A percentile compares a stretch with the other conserved stretches of the same genome.
Conservation (phyloP, 2,888 invertebrate genomes). For the Tipula lateralis region DNA sequence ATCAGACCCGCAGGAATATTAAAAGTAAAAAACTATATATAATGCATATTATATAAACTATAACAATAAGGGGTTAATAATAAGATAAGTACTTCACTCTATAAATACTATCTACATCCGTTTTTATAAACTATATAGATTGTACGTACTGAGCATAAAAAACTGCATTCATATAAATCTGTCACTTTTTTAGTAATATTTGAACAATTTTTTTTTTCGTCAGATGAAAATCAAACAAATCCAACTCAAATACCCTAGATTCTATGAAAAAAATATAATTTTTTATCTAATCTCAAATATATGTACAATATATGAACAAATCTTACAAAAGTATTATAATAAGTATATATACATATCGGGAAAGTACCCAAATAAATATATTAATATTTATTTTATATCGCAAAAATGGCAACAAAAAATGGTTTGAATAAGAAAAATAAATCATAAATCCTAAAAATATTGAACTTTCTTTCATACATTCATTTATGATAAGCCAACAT, state of each 20-base stretch:
- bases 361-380: neutral
- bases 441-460: neutral
- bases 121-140: neutral
- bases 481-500: neutral
- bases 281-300: neutral
- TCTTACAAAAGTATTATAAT: neutral
- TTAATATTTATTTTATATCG: neutral
- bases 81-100: neutral
- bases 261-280: neutral
- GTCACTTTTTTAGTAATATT: neutral
- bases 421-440: neutral
- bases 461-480: neutral
- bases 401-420: neutral
- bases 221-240: slow-evolving; percentile 5
- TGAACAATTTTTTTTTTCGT: neutral
- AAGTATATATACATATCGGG: neutral
- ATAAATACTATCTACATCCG: neutral
- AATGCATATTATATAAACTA: neutral
- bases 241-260: neutral
- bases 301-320: neutral
- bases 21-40: neutral
- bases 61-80: slow-evolving; percentile 4
- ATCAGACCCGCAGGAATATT: slow-evolving; percentile 24
- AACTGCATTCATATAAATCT: slow-evolving; percentile 24
- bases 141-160: neutral